Evolutionary conservation across 2,113 vertebrate species (phyloP).

Genomic region (Parus major): DNA sequence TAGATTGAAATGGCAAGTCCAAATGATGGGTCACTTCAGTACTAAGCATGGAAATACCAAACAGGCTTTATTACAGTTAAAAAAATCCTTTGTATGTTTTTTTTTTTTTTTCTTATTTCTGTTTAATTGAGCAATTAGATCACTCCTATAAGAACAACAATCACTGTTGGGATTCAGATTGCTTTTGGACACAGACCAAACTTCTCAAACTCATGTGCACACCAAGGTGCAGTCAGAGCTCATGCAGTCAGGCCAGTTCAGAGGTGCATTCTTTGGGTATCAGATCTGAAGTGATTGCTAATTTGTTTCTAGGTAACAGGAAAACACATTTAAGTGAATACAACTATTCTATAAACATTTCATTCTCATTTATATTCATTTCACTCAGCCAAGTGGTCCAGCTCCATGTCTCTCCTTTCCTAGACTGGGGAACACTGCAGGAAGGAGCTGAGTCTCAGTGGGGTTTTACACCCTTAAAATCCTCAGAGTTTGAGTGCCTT

Average conservation of each 20-base stretch:
- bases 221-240: background rate
- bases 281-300: background rate
- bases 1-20: background rate
- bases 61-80: background rate
- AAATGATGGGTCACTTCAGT: background rate
- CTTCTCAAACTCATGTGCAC: background rate
- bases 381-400: background rate
- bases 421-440: background rate
- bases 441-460: background rate
- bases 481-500: background rate
- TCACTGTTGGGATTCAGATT: background rate
- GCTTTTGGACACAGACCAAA: background rate
- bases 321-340: background rate
- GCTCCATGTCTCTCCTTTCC: background rate
- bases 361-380: background rate
- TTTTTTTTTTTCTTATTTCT: background rate
- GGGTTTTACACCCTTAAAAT: background rate
- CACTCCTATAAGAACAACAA: background rate
- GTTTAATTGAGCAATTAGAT: background rate
- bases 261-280: conserved; percentile 6
- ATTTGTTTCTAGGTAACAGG: conserved; percentile 17
- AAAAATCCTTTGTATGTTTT: background rate
- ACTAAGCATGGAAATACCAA: background rate
- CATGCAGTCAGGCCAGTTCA: background rate
- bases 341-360: background rate